Base-by-base conservation (phyloP, 1,140 invertebrate genomes). In the Bombus vancouverensis region DNA sequence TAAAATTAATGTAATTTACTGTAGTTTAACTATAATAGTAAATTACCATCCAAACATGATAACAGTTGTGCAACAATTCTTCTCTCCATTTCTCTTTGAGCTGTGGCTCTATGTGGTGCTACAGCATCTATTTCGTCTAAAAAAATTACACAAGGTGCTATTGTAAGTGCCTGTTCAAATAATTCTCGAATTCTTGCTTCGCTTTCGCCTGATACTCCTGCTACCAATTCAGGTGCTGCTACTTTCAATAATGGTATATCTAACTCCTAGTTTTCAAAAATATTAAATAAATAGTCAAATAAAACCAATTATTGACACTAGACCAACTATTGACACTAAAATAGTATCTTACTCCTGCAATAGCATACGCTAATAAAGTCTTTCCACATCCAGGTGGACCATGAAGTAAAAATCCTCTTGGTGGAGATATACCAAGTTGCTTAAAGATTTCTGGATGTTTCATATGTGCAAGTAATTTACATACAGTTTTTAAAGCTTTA, bases 311-410 rank as follows among this genome's bases (percentile, higher is more conserved):
- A 39, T 39, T 39, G 37, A 39, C 5, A 34, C 18, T 42, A 65
- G 2, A 37, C 12, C 6, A 62, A 34, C 28, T n/a, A 65, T 66
- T 66, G 28, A 28, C 3, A 79, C 68, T 70, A 8, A 72, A 68
- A 79, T 65, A 74, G 15, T 82, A 81, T 79, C 96, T 95, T 96
- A 98, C 97, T 86, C 99, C 99, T 79, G 99, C 98, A 90, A 99
- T 98, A 42, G 98, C 98, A 95, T 98, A 96, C 1, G 98, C 99
- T 76, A 99, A 94, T 72, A 99, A 95, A 13, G 98, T 98, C 95
- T 99, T 99, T 0, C 98, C 98, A 95, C 98, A 98, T 1, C 99
- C 99, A 39, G 98, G 98, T 18, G 98, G 98, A 1, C 99, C 99
- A 95, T 98, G 98, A 71, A 99, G 95, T 34, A 99, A 95, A 93